Evolutionary conservation across 2,797 vertebrate genomes (phyloP), one percentile per base, ranked within the genome.

Genomic region (Enteromius paludinosus): DNA sequence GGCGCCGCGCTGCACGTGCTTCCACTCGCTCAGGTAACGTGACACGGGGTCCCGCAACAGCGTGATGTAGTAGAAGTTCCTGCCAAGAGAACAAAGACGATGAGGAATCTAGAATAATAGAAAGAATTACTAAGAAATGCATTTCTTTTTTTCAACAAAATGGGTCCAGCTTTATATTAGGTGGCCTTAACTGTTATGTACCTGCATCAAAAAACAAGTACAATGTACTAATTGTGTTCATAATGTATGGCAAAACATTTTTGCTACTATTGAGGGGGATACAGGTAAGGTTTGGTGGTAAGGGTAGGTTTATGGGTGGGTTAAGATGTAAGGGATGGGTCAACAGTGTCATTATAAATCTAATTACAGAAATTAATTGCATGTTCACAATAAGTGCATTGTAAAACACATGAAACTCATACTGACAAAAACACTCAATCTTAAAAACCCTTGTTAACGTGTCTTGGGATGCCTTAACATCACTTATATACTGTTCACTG

Each of bases 11-110:
- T 99, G 97, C 79, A 99, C 97, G 0, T 99, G 97, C 84, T 98
- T 99, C 97, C 97, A 99, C 86, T 99, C 97, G 0, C 97, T 98
- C 91, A 99, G 91, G 93, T 97, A 99, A 47, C 97, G 96, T 0
- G 97, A 99, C 87, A 98, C 97, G 0, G 97, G 97, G 88, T 99
- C 97, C 56, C 97, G 95, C 87, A 99, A 91, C 96, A 99, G 97
- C 0, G 97, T 98, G 92, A 99, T 99, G 90, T 99, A 99, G 91
- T 98, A 98, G 94, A 98, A 99, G 81, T 96, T 98, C 93, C 97
- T 99, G 93, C 10, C n/a, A 23, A 45, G 28, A 79, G 10, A 30
- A 68, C 5, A 61, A 17, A 47, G 72, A 23, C 5, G 43, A 12
- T 52, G 9, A 77, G 28, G 23, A 52, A 68, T 45, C 35, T 71